Conservation (phyloP, 2,113 vertebrate species). For the Petaurus breviceps region DNA sequence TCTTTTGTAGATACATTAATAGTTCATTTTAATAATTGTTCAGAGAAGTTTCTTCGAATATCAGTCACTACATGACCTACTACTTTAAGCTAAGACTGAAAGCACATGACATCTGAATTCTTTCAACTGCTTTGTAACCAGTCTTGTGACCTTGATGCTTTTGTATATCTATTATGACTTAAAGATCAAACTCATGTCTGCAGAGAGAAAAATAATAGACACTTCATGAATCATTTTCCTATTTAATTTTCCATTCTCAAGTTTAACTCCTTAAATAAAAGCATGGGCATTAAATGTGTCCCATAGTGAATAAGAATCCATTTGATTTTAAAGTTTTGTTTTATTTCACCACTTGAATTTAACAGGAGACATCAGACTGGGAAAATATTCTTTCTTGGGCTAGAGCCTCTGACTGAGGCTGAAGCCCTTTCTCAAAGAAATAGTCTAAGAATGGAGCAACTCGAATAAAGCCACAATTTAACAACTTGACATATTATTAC, state of each 20-base stretch:
- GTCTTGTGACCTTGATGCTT: slow-evolving; percentile 36
- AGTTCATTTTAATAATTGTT: slow-evolving; percentile 58
- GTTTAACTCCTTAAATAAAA: slow-evolving; percentile 12
- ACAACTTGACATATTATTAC: background rate
- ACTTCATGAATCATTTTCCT: background rate
- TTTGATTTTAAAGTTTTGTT: background rate
- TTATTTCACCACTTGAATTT: background rate
- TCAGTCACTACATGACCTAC: slow-evolving; percentile 51
- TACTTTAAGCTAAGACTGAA: slow-evolving; percentile 21
- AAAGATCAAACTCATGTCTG: slow-evolving; percentile 49
- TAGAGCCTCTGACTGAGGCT: background rate
- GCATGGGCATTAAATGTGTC: background rate
- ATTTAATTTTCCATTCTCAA: background rate
- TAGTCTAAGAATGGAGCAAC: rapidly evolving
- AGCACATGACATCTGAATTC: slow-evolving; percentile 56
- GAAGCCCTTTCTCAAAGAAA: background rate
- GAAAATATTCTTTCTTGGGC: background rate
- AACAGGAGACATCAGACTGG: background rate
- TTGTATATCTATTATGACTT: background rate
- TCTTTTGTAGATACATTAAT: slow-evolving; percentile 48
- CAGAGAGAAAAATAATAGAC: slow-evolving; percentile 12
- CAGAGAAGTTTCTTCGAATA: slow-evolving; percentile 49
- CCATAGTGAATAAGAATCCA: rapidly evolving
- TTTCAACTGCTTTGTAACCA: slow-evolving; percentile 25
- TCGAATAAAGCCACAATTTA: background rate